Base-by-base conservation (phyloP, 2,797 vertebrate species). In the Kryptopterus vitreolus region DNA sequence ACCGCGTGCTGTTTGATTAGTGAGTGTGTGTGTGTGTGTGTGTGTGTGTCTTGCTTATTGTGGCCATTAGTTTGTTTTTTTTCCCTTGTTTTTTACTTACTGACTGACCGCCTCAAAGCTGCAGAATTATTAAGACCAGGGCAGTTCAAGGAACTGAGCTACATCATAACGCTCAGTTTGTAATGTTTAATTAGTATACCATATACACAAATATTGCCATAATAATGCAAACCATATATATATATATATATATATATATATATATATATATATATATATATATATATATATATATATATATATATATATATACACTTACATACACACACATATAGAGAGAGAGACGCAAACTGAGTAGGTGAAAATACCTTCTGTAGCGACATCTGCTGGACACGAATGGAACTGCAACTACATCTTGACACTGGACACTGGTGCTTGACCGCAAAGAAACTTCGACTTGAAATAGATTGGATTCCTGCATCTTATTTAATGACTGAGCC, bases 401-500 rank as follows among this genome's bases (percentile, higher is more conserved):
- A 86, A 82, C 81, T 82, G 74, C 78, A 35, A n/a, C 63, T 38
- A 69, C 31, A 35, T 59, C 48, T 43, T 4, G 16, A 76, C 59
- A 50, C 31, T 68, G 58, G 38, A 57, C 18, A 26, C 35, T 82
- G 76, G 46, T 81, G 71, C 66, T 70, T 29, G 53, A 71, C 74
- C 26, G 62, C 35, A 55, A 82, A 35, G 52, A 69, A 73, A 81
- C 76, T 26, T 58, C 76, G 78, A 84, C 78, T 84, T 81, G 50
- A 86, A 81, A 68, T 70, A 52, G 70, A 68, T 59, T 68, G 53
- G 31, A 53, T 86, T 83, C 81, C 77, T 86, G 63, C 80, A 57
- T 70, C 35, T 65, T 72, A 71, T 77, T 24, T 65, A 35, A 76
- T 72, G 72, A 84, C 80, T 82, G 83, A 84, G 83, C 80, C 83